phyloP scores from a whole-genome alignment of 2,113 vertebrate genomes.

The Astatoreochromis straeleni region DNA sequence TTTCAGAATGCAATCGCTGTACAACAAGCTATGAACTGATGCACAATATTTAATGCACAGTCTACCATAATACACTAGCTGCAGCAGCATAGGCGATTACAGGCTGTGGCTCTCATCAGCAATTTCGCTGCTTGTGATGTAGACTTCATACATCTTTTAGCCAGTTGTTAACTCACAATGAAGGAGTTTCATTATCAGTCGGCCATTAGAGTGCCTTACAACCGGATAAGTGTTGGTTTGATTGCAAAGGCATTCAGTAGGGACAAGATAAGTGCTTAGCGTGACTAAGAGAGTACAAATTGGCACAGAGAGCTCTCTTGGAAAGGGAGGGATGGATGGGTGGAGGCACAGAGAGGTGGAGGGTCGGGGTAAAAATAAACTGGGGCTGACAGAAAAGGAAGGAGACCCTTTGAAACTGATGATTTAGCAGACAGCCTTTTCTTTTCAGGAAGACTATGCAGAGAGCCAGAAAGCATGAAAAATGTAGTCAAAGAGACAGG shows the following conservation, averaged over 20 bases:
- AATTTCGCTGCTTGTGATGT: slow-evolving; percentile 16
- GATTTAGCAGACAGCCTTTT: slow-evolving; percentile 65
- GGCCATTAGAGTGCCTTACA: slow-evolving; percentile 65
- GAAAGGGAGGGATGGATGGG: slow-evolving; percentile 55
- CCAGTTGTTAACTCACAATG: slow-evolving; percentile 61
- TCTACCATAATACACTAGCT: slow-evolving; percentile 11
- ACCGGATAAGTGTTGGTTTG: slow-evolving; percentile 67
- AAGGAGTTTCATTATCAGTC: slow-evolving; percentile 61
- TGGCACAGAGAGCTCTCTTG: slow-evolving; percentile 58
- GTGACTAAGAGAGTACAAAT: slow-evolving; percentile 73
- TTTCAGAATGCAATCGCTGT: neutral
- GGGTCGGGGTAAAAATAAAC: slow-evolving; percentile 68
- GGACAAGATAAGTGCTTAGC: slow-evolving; percentile 71
- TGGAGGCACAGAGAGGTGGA: slow-evolving; percentile 8
- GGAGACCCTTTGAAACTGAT: slow-evolving; percentile 59
- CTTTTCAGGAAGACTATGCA: slow-evolving; percentile 51
- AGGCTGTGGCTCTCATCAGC: slow-evolving; percentile 3
- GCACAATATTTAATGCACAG: slow-evolving; percentile 15
- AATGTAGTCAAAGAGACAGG: neutral
- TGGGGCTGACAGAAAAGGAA: slow-evolving; percentile 54
- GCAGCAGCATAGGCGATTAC: neutral
- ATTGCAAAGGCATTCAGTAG: slow-evolving; percentile 65
- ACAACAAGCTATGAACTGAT: neutral
- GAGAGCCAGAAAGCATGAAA: neutral
- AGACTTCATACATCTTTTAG: slow-evolving; percentile 44